Conservation (phyloP, 2,797 vertebrate species). For the Ctenochaetus hawaiiensis region DNA sequence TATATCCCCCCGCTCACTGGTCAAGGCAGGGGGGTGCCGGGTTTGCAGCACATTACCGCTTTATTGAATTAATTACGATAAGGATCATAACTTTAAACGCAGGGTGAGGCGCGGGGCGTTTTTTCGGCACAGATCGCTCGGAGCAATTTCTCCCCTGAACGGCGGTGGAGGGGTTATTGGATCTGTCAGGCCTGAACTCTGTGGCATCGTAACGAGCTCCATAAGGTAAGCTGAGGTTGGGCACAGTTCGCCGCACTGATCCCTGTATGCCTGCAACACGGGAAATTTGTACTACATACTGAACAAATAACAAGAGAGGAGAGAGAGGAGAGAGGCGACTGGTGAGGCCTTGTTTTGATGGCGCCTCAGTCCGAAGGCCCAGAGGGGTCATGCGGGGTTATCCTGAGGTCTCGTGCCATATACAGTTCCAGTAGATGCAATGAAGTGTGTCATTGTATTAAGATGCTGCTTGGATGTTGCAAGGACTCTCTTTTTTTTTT, state of each 20-base stretch:
- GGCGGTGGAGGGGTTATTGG: constrained; percentile 95
- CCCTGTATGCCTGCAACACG: constrained; percentile 89
- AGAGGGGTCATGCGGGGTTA: constrained; percentile 70
- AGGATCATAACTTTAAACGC: constrained; percentile 99
- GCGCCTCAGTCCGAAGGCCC: constrained; percentile 62
- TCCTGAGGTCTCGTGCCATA: constrained; percentile 66
- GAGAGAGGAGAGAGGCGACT: constrained; percentile 47
- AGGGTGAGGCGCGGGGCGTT: constrained; percentile 92
- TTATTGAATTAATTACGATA: constrained; percentile 99
- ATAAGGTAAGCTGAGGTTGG: constrained; percentile 93
- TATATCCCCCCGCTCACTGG: constrained; percentile 86
- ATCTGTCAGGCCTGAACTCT: constrained; percentile 99
- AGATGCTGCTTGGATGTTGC: constrained; percentile 64
- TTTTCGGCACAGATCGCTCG: constrained; percentile 89
- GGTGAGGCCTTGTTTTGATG: constrained; percentile 72
- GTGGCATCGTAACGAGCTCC: constrained; percentile 94
- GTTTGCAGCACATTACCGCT: constrained; percentile 98
- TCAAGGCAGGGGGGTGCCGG: constrained; percentile 84
- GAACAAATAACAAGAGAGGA: constrained; percentile 91
- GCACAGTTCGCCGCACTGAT: constrained; percentile 94
- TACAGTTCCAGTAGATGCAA: constrained; percentile 81
- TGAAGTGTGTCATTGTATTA: constrained; percentile 83
- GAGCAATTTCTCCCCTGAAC: constrained; percentile 93
- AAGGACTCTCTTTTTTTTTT: constrained; percentile 31
- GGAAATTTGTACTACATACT: constrained; percentile 98